phyloP scores from a whole-genome alignment of 2,888 invertebrate genomes.

The Mellilla xanthometata region DNA sequence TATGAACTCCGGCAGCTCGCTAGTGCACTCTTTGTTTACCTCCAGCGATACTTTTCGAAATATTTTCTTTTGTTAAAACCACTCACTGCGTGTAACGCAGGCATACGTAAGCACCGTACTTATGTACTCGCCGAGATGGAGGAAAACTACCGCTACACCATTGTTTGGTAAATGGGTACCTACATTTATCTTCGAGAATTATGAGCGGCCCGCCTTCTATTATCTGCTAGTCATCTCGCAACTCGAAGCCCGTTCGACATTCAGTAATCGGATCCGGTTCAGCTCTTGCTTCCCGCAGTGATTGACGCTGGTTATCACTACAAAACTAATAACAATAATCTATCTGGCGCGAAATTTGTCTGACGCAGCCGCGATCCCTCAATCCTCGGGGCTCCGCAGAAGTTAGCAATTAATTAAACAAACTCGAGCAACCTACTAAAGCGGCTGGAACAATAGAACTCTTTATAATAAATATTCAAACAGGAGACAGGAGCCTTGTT shows the following conservation, averaged over 20 bases:
- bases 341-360: constrained; percentile 37
- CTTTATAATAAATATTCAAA: constrained; percentile 56
- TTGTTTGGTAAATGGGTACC: constrained; percentile 26
- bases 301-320: constrained; percentile 17
- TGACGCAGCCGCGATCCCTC: constrained; percentile 38
- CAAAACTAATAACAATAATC: constrained; percentile 30
- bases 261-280: constrained; percentile 6
- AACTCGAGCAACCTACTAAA: constrained; percentile 48
- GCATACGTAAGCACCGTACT: constrained; percentile 35
- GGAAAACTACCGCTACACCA: constrained; percentile 24
- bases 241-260: neutral
- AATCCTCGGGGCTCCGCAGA: constrained; percentile 45
- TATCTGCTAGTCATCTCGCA: constrained; percentile 7
- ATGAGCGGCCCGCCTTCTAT: neutral
- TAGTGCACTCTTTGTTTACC: constrained; percentile 72
- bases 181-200: constrained; percentile 28
- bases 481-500: constrained; percentile 39
- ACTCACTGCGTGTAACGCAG: constrained; percentile 62
- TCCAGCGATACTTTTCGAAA: constrained; percentile 75
- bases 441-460: constrained; percentile 52
- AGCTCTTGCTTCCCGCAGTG: neutral
- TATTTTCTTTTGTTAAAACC: constrained; percentile 76
- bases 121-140: constrained; percentile 26
- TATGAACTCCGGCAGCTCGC: constrained; percentile 65
- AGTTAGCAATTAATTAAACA: constrained; percentile 56